Percentiles rank a stretch among this genome's conserved stretches.
Conservation (phyloP, 2,113 vertebrate species). For the Hypocryptadius cinnamomeus region DNA sequence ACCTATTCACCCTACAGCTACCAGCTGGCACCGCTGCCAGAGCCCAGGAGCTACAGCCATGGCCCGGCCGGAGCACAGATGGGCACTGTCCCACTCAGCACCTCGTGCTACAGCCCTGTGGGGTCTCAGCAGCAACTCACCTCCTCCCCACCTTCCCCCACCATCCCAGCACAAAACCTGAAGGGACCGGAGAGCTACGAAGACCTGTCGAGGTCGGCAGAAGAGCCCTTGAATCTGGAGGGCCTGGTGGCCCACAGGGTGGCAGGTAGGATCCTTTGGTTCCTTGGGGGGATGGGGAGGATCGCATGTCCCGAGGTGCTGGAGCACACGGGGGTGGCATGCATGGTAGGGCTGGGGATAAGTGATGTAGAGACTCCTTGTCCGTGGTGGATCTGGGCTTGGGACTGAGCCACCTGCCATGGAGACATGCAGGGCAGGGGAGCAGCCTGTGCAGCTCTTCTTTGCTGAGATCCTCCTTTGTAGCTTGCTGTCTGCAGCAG, state of each 20-base stretch:
- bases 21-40: not conserved
- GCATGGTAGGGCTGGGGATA: not conserved
- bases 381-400: not conserved
- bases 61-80: constrained; percentile 54
- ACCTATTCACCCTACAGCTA: constrained; percentile 66
- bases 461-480: not conserved
- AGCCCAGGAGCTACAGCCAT: constrained; percentile 66
- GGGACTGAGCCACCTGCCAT: not conserved
- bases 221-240: constrained; percentile 83
- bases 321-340: not conserved
- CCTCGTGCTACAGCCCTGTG: not conserved
- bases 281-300: not conserved
- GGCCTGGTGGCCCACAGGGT: constrained; percentile 94
- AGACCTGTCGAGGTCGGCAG: constrained; percentile 60
- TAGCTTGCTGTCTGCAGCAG: not conserved
- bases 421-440: not conserved
- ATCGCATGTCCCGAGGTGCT: not conserved
- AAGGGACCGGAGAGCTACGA: constrained; percentile 67
- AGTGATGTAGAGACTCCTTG: not conserved
- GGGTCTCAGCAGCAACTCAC: constrained; percentile 64
- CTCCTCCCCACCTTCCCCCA: constrained; percentile 71
- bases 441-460: not conserved
- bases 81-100: constrained; percentile 24
- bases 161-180: constrained; percentile 3
- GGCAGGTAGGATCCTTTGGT: constrained; percentile 82